Evolutionary conservation across 2,888 invertebrate genomes (phyloP).

Genomic region (Panzeria rudis): DNA sequence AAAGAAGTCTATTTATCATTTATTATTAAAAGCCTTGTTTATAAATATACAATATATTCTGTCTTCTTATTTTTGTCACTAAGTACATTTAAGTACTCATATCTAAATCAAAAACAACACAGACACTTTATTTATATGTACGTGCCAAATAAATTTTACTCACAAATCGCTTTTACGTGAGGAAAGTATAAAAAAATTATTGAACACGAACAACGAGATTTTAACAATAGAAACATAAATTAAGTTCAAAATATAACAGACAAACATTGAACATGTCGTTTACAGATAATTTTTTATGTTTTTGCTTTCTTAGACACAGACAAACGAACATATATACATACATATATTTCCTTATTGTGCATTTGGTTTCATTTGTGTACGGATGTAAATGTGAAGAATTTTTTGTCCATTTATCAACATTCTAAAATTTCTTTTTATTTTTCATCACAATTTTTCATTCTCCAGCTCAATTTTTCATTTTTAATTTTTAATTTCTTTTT

Average conservation of each 20-base stretch:
- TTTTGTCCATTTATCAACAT: neutral
- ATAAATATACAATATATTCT: neutral
- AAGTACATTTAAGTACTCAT: neutral
- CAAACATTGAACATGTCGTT: slow-evolving; percentile 20
- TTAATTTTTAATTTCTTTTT: neutral
- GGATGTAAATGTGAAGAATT: neutral
- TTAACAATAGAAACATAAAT: slow-evolving; percentile 10
- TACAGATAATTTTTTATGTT: slow-evolving; percentile 1
- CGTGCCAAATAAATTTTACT: slow-evolving; percentile 26
- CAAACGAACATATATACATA: neutral
- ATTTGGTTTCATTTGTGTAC: neutral
- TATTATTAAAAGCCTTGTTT: no score
- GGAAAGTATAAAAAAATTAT: neutral
- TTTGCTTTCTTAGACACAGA: neutral
- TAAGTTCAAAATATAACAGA: neutral
- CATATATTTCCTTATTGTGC: slow-evolving; percentile 16
- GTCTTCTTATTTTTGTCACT: neutral
- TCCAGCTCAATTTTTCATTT: slow-evolving; percentile 1
- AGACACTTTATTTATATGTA: slow-evolving; percentile 21
- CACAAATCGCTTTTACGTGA: slow-evolving; percentile 25
- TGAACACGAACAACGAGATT: neutral
- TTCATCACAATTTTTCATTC: neutral
- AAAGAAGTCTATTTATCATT: no score
- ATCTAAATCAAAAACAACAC: slow-evolving; percentile 1
- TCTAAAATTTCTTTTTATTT: neutral